Base-by-base conservation (phyloP, 2,888 invertebrate species). In the Nomada hirtipes region DNA sequence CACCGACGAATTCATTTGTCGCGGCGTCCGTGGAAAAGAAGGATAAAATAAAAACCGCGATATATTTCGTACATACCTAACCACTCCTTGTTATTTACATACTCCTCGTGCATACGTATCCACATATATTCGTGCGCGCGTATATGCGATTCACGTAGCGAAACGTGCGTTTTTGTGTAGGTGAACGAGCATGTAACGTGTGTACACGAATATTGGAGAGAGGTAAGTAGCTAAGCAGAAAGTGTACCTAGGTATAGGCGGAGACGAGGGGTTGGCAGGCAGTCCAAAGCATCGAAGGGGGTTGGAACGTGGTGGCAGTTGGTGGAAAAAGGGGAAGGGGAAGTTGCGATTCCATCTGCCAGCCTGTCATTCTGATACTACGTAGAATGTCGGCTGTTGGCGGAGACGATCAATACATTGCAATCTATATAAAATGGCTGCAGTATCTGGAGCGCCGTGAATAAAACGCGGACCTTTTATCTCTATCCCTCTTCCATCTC, bases 281-380 rank as follows among this genome's bases (percentile, higher is more conserved):
- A 91, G 90, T 89, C 88, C 85, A 84, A 88, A 88, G 87, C 88
- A 85, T 89, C 83, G 85, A 88, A 89, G 90, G 89, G 90, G 90
- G 90, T 89, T 91, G 91, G 90, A 90, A 86, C 85, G 88, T 83
- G 86, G 85, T 87, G 87, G 89, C 90, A 87, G 92, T 92, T 87
- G 86, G 89, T 89, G 90, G 90, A 90, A 89, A 83, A 80, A 80
- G 80, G 89, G 90, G 89, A 89, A 83, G 90, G 91, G 91, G 90
- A 87, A 90, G 90, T 89, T 91, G 94, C 94, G 92, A 93, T 93
- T 93, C 92, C 93, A 93, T 95, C 95, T 94, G 95, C 94, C 94
- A 91, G 92, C 91, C 91, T 93, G 95, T 95, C 95, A 95, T 92
- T 93, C 91, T 91, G 92, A 93, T 93, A 92, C 91, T 90, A 90